These are phyloP conservation scores for Laupala kohalensis DNA, from an alignment of 1,140 invertebrate species.

Conservation along the genomic window DNA sequence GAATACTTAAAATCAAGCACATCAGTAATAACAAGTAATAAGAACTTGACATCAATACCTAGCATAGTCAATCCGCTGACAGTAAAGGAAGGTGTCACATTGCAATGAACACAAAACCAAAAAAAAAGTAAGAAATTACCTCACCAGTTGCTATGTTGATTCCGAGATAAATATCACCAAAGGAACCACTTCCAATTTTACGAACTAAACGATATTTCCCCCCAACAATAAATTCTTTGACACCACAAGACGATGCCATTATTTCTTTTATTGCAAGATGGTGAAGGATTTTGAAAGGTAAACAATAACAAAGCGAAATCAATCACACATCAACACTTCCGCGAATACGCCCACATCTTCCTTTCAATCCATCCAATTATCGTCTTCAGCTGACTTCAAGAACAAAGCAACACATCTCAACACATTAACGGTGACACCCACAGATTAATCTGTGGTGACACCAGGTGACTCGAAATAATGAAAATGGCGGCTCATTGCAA, in stretches of 20 bases:
- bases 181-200: slow-evolving; percentile 96
- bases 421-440: not conserved
- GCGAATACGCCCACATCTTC: slow-evolving; percentile 32
- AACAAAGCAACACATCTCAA: slow-evolving; percentile 7
- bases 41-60: too few relatives aligned
- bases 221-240: slow-evolving; percentile 66
- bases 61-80: too few relatives aligned
- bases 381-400: slow-evolving; percentile 13
- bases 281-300: slow-evolving; percentile 11
- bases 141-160: slow-evolving; percentile 94
- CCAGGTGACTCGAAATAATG: too few relatives aligned
- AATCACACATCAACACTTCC: slow-evolving; percentile 21
- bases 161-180: slow-evolving; percentile 96
- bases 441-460: too few relatives aligned
- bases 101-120: too few relatives aligned
- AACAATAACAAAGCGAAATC: slow-evolving; percentile 16
- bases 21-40: too few relatives aligned
- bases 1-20: too few relatives aligned
- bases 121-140: too few relatives aligned
- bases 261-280: slow-evolving; percentile 4
- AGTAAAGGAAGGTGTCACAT: too few relatives aligned
- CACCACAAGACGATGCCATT: slow-evolving; percentile 23
- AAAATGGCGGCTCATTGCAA: too few relatives aligned
- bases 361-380: too few relatives aligned
- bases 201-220: slow-evolving; percentile 88